Evolutionary conservation across 2,797 vertebrate species (phyloP), one percentile per base, ranked within the genome.

Genomic region (Perodicticus potto): DNA sequence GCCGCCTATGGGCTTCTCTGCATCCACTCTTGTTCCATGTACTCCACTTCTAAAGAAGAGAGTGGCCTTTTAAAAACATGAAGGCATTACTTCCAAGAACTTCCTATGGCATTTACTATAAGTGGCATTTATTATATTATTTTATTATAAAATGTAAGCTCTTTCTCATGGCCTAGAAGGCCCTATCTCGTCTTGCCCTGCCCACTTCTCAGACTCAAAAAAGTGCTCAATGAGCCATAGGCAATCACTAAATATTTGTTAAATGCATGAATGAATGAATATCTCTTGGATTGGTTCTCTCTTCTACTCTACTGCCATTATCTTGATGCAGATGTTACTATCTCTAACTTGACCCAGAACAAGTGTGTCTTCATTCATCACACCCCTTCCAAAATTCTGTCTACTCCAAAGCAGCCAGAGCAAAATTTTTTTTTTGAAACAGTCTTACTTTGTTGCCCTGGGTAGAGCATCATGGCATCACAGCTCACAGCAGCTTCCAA

Each of bases 271-370:
- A 34, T 17, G 22, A 20, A n/a, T 2, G 6, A 17, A 7, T 0
- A 3, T 40, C 40, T 40, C 69, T 32, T 2, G n/a, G 32, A 22
- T 20, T n/a, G 49, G 53, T 7, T 43, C 14, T 43, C 10, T 70
- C 57, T 63, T 43, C 43, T 65, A 19, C 19, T 89, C 29, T 61
- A 7, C 22, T 10, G 14, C 32, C 22, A 19, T 55, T 40, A n/a
- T 37, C 2, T 14, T 14, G 49, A 8, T 27, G 1, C 43, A 53
- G 49, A 25, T 11, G 2, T 5, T 5, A n/a, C 43, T 29, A 0
- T 45, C 34, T n/a, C 67, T 23, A 13, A 13, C 55, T 34, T 34
- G 93, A 32, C 16, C 10, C 34, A 7, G 16, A 20, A 29, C 32
- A 14, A 0, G 3, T 13, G 12, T 8, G 2, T 34, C 53, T 49